A percentile compares a stretch with the other conserved stretches of the same genome.
Evolutionary conservation across 2,888 invertebrate species (phyloP).

Genomic region (Scotopteryx bipunctaria): DNA sequence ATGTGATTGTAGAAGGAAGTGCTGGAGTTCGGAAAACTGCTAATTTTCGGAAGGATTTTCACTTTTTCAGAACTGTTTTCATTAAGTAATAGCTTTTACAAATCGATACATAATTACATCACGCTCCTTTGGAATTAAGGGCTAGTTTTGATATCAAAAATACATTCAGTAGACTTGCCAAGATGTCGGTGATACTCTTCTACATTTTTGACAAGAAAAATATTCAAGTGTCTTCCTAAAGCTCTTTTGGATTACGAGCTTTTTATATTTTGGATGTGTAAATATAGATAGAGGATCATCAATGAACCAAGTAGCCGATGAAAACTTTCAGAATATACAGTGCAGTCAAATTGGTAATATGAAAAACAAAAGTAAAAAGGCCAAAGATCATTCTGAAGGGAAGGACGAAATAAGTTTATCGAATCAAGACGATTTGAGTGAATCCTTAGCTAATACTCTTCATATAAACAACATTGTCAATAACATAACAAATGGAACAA

Average conservation of each 20-base stretch:
- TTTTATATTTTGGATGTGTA: conserved; percentile 71
- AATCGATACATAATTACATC: conserved; percentile 42
- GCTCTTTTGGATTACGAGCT: conserved; percentile 64
- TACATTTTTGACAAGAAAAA: conserved; percentile 76
- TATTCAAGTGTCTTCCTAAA: conserved; percentile 66
- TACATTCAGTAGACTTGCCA: conserved; percentile 63
- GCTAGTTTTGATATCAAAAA: conserved; percentile 50
- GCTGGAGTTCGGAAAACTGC: conserved; percentile 55
- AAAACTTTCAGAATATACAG: conserved; percentile 69
- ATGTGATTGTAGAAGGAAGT: conserved; percentile 71
- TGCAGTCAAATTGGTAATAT: conserved; percentile 71
- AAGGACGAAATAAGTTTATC: conserved; percentile 64
- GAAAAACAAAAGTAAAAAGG: conserved; percentile 77
- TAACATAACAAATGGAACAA: conserved; percentile 76
- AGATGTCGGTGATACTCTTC: conserved; percentile 80
- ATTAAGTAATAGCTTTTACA: conserved; percentile 3
- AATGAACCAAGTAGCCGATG: conserved; percentile 76
- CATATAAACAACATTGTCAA: conserved; percentile 72
- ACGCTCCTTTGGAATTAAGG: conserved; percentile 41
- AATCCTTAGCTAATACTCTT: conserved; percentile 71
- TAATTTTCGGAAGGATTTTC: conserved; percentile 57
- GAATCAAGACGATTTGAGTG: conserved; percentile 68
- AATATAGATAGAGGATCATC: conserved; percentile 70
- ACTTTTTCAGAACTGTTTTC: conserved; percentile 6
- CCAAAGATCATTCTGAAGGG: conserved; percentile 75